Conservation (phyloP, 1,140 invertebrate genomes). For the Sinonovacula constricta region DNA sequence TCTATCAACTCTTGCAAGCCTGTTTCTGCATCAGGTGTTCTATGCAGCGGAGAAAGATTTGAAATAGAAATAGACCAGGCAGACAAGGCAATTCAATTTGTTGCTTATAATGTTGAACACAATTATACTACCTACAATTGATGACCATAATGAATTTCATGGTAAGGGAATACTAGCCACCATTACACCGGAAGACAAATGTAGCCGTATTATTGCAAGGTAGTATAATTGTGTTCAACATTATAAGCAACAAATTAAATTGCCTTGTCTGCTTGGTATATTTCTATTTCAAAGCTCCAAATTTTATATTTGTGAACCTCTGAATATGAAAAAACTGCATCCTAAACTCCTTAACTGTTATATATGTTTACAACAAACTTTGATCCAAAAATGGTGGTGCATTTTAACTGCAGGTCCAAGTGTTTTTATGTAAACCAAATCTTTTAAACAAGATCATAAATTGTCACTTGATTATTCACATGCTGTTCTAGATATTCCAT, state of each 20-base stretch:
- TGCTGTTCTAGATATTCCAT: background rate
- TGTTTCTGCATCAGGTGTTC: slow-evolving; percentile 56
- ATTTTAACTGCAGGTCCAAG: background rate
- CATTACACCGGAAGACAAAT: slow-evolving; percentile 63
- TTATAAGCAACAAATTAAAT: background rate
- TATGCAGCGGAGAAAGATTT: slow-evolving; percentile 54
- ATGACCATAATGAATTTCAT: slow-evolving; percentile 1
- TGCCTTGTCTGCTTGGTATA: background rate
- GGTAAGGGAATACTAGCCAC: slow-evolving; percentile 49
- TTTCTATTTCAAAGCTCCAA: slow-evolving; percentile 1
- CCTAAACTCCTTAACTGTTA: background rate
- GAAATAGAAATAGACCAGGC: slow-evolving; percentile 49
- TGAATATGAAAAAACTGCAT: background rate
- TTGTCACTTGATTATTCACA: slow-evolving; percentile 1
- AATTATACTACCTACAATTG: slow-evolving; percentile 14
- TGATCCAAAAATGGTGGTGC: slow-evolving; percentile 5
- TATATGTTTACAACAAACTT: background rate
- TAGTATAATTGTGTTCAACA: background rate
- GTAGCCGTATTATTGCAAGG: slow-evolving; percentile 23
- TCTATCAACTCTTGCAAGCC: no score
- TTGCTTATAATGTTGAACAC: no score
- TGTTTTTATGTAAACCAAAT: background rate
- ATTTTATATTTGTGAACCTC: background rate
- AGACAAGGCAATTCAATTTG: no score
- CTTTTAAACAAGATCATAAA: background rate